Evolutionary conservation across 1,140 invertebrate genomes (phyloP).

Genomic region (Mycetomoellerius zeteki): DNA sequence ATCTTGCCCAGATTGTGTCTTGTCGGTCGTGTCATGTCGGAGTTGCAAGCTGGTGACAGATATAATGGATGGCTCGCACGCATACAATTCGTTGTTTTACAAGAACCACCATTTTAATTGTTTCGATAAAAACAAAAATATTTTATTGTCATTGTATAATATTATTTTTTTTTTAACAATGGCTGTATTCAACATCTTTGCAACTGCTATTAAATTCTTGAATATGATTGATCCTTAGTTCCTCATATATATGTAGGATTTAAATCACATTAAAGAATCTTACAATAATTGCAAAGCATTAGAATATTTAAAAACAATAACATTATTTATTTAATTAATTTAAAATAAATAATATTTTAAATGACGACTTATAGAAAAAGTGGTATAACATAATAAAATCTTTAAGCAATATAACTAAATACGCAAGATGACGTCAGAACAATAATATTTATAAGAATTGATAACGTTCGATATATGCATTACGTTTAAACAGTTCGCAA

Average conservation of each 20-base stretch:
- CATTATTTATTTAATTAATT: background rate
- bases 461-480: slow-evolving; percentile 21
- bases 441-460: slow-evolving; percentile 2
- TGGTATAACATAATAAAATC: background rate
- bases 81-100: slow-evolving; percentile 68
- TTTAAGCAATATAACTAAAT: background rate
- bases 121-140: slow-evolving; percentile 10
- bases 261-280: too few relatives aligned
- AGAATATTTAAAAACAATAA: background rate
- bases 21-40: background rate
- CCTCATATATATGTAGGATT: too few relatives aligned
- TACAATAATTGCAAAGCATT: too few relatives aligned
- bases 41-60: slow-evolving; percentile 48
- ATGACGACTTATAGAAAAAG: too few relatives aligned
- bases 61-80: slow-evolving; percentile 57
- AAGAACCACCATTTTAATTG: slow-evolving; percentile 63
- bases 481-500: slow-evolving; percentile 10
- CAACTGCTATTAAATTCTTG: too few relatives aligned
- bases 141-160: background rate
- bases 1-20: slow-evolving; percentile 55
- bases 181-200: too few relatives aligned
- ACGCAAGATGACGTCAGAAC: background rate
- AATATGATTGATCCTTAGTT: too few relatives aligned
- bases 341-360: background rate
- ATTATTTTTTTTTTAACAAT: background rate